Evolutionary conservation across 2,797 vertebrate genomes (phyloP).

Genomic region (Acomys russatus): DNA sequence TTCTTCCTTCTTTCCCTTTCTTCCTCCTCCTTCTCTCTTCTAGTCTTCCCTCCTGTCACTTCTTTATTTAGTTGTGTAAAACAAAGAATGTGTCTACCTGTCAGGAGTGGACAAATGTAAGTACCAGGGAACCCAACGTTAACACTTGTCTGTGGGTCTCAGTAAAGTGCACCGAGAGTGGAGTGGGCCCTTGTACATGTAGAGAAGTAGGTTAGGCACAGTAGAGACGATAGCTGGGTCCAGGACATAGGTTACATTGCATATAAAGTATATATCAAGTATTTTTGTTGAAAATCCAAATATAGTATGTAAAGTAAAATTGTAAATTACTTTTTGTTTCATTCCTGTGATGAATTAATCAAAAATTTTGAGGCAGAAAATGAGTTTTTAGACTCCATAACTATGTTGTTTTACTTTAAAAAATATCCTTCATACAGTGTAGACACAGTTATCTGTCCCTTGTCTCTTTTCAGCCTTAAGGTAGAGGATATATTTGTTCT

Average conservation of each 20-base stretch:
- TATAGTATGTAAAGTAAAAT: neutral
- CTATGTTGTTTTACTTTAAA: conserved; percentile 2
- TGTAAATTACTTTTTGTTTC: neutral
- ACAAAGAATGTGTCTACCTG: neutral
- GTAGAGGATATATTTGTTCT: neutral
- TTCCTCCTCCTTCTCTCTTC: neutral
- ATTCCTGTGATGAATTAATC: neutral
- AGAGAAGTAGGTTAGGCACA: neutral
- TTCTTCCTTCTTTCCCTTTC: neutral
- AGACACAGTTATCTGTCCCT: neutral
- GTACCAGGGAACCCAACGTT: neutral
- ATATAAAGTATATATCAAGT: neutral
- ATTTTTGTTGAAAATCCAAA: neutral
- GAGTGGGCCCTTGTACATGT: neutral
- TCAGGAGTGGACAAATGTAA: neutral
- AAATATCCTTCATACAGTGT: neutral
- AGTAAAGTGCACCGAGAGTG: neutral
- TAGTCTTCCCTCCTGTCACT: neutral
- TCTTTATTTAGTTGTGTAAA: neutral
- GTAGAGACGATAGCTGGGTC: neutral
- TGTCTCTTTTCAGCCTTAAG: neutral
- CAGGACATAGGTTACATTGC: neutral
- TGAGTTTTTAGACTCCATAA: neutral
- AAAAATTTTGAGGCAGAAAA: neutral
- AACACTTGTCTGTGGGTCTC: neutral